These are phyloP conservation scores for Trachelipus rathkii DNA, from an alignment of 1,140 invertebrate species.

Conservation along the genomic window DNA sequence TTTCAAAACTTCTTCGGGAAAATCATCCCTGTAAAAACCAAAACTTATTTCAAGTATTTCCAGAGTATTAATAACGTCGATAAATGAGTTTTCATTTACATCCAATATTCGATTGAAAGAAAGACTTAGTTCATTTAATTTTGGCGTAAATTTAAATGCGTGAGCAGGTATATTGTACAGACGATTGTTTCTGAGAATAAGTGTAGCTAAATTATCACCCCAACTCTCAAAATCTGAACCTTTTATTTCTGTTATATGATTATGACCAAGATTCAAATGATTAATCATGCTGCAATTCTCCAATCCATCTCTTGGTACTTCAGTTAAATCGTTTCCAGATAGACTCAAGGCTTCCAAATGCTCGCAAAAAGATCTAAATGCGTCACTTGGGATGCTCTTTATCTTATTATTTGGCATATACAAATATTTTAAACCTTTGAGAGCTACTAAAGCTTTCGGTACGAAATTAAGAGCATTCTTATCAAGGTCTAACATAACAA, in stretches of 20 bases:
- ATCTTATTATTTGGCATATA: constrained; percentile 78
- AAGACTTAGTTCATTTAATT: constrained; percentile 73
- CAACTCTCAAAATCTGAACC: constrained; percentile 71
- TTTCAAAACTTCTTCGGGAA: constrained; percentile 66
- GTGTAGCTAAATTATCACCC: constrained; percentile 72
- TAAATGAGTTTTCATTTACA: constrained; percentile 69
- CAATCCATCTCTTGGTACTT: constrained; percentile 65
- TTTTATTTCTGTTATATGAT: constrained; percentile 69
- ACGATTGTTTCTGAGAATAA: constrained; percentile 78
- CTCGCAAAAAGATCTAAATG: constrained; percentile 75
- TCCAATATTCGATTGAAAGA: constrained; percentile 81
- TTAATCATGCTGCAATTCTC: constrained; percentile 65
- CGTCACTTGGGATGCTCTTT: constrained; percentile 65
- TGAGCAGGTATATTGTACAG: constrained; percentile 68
- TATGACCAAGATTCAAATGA: constrained; percentile 81
- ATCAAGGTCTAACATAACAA: constrained; percentile 78
- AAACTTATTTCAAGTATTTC: constrained; percentile 80
- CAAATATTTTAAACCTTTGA: constrained; percentile 69
- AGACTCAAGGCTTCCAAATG: constrained; percentile 69
- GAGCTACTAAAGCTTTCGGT: constrained; percentile 62
- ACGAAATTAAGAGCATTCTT: constrained; percentile 67
- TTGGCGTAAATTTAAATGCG: constrained; percentile 62
- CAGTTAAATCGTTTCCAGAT: constrained; percentile 70
- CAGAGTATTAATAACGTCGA: constrained; percentile 65
- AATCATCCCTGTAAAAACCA: constrained; percentile 67